phyloP scores from a whole-genome alignment of 2,113 vertebrate genomes.

The Eurystomus gularis region DNA sequence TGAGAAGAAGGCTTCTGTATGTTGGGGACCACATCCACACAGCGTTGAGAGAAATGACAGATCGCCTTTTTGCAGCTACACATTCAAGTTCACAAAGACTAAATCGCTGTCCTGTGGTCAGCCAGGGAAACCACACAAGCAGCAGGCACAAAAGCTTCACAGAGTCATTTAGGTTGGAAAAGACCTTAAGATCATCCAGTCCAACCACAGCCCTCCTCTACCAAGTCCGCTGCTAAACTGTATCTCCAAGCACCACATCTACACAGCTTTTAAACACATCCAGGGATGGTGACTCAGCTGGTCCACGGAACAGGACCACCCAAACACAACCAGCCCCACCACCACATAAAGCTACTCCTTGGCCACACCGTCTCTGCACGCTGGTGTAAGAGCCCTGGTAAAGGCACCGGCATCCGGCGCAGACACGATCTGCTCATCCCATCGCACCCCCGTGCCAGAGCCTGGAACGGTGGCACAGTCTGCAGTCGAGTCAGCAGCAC shows the following conservation, averaged over 20 bases:
- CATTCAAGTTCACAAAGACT: background rate
- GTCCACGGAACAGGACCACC: background rate
- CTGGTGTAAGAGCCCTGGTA: accelerated
- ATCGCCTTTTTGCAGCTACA: background rate
- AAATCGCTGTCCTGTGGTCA: background rate
- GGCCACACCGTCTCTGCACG: accelerated
- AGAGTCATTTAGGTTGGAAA: too few species aligned
- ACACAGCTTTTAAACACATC: too few species aligned
- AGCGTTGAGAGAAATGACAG: accelerated
- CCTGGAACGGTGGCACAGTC: background rate
- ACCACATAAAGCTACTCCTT: accelerated
- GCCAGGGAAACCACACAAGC: background rate
- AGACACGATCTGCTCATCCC: background rate
- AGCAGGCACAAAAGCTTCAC: background rate
- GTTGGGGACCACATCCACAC: accelerated
- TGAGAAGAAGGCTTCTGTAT: background rate
- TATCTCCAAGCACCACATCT: too few species aligned
- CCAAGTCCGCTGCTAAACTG: too few species aligned
- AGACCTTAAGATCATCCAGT: too few species aligned
- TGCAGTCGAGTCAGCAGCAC: conserved; percentile 1
- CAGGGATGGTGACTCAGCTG: too few species aligned
- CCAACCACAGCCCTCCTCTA: too few species aligned
- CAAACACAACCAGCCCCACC: too few species aligned
- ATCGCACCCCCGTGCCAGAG: accelerated
- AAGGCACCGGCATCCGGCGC: background rate